Evolutionary conservation across 2,797 vertebrate species (phyloP).

Genomic region (Cyprinella venusta): DNA sequence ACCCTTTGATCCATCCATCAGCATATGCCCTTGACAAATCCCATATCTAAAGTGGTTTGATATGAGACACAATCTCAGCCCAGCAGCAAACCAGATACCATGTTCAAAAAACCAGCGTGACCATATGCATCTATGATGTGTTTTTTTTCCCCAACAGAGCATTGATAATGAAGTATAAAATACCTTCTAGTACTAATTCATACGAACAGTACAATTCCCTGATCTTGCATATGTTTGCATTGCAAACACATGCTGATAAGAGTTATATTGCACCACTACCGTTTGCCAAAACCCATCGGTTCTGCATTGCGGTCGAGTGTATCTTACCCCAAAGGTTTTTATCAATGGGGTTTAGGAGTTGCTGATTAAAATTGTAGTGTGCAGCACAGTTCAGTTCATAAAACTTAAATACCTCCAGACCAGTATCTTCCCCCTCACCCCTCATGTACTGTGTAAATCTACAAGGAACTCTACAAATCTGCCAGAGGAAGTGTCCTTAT

Average conservation of each 20-base stretch:
- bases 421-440: constrained; percentile 5
- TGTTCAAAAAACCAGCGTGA: background rate
- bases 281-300: constrained; percentile 28
- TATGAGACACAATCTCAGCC: background rate
- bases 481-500: constrained; percentile 13
- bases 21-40: background rate
- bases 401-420: constrained; percentile 21
- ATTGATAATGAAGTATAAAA: background rate
- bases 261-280: background rate
- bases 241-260: background rate
- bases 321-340: constrained; percentile 31
- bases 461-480: background rate
- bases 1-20: background rate
- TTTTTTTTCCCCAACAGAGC: background rate
- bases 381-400: constrained; percentile 17
- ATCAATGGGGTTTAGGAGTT: constrained; percentile 27
- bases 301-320: constrained; percentile 14
- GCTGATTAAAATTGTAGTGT: constrained; percentile 37
- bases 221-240: background rate
- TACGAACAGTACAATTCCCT: background rate
- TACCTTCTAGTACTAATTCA: background rate
- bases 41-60: background rate
- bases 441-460: background rate
- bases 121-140: background rate
- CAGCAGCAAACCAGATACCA: background rate